phyloP scores from a whole-genome alignment of 1,140 invertebrate genomes.

The Lepidostoma basale region DNA sequence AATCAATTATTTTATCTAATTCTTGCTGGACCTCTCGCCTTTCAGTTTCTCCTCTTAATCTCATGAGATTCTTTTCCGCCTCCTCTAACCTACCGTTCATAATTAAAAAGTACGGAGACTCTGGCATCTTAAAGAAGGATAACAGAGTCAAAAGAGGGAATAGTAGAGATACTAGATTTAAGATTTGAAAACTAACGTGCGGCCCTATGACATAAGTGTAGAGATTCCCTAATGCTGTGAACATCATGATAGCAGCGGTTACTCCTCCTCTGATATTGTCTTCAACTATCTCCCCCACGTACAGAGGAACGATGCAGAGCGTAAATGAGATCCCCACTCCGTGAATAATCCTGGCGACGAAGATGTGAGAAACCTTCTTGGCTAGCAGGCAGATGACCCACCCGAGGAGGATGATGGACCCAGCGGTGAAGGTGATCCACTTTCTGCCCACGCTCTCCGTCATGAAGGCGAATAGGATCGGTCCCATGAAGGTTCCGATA shows the following conservation, averaged over 20 bases:
- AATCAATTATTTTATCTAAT: constrained; percentile 4
- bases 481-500: neutral
- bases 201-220: neutral
- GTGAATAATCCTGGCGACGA: constrained; percentile 18
- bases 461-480: neutral
- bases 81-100: neutral
- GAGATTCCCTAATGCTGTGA: neutral
- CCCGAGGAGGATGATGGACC: neutral
- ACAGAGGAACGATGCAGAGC: constrained; percentile 14
- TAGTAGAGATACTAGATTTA: neutral
- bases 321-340: constrained; percentile 18
- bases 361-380: neutral
- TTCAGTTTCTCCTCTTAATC: neutral
- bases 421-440: constrained; percentile 18
- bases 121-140: constrained; percentile 9
- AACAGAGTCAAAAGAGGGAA: constrained; percentile 1
- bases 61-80: constrained; percentile 9
- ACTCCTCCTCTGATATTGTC: constrained; percentile 10
- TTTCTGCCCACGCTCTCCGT: constrained; percentile 2
- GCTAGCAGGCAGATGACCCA: neutral
- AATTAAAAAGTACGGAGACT: constrained; percentile 15
- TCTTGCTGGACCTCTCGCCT: neutral
- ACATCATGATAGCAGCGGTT: neutral
- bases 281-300: constrained; percentile 22
- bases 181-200: neutral